phyloP scores from a whole-genome alignment of 2,113 vertebrate genomes.

The Pseudorasbora parva region DNA sequence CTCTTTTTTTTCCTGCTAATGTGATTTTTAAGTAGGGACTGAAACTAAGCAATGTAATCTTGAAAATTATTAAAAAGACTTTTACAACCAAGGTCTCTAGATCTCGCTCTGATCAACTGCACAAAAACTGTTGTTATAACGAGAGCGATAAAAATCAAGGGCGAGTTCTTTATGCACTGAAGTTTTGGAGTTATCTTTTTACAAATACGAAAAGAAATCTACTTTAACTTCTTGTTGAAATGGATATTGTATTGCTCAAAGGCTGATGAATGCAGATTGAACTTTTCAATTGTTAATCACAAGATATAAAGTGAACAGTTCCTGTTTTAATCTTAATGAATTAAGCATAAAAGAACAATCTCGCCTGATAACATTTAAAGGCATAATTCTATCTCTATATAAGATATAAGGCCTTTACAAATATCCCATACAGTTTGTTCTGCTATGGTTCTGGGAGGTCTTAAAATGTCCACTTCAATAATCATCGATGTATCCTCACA shows the following conservation, averaged over 20 bases:
- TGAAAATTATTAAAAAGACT: slow-evolving; percentile 56
- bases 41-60: slow-evolving; percentile 53
- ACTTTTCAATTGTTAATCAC: not conserved
- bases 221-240: slow-evolving; percentile 19
- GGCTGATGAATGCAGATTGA: slow-evolving; percentile 32
- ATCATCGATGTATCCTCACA: slow-evolving; percentile 13
- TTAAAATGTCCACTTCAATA: slow-evolving; percentile 24
- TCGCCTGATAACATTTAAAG: slow-evolving; percentile 27
- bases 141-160: slow-evolving; percentile 35
- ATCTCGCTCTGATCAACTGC: slow-evolving; percentile 46
- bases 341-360: slow-evolving; percentile 38
- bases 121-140: slow-evolving; percentile 52
- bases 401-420: slow-evolving; percentile 24
- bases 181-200: slow-evolving; percentile 18
- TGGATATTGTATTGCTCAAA: slow-evolving; percentile 31
- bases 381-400: not conserved
- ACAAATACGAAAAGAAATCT: slow-evolving; percentile 1
- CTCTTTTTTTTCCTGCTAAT: slow-evolving; percentile 66
- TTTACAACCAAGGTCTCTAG: slow-evolving; percentile 53
- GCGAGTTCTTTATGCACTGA: slow-evolving; percentile 28
- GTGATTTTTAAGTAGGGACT: slow-evolving; percentile 69
- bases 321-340: slow-evolving; percentile 28
- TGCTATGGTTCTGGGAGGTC: slow-evolving; percentile 23
- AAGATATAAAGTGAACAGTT: not conserved
- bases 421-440: slow-evolving; percentile 5